Conservation (phyloP, 2,113 vertebrate genomes). For the Leptosomus discolor region DNA sequence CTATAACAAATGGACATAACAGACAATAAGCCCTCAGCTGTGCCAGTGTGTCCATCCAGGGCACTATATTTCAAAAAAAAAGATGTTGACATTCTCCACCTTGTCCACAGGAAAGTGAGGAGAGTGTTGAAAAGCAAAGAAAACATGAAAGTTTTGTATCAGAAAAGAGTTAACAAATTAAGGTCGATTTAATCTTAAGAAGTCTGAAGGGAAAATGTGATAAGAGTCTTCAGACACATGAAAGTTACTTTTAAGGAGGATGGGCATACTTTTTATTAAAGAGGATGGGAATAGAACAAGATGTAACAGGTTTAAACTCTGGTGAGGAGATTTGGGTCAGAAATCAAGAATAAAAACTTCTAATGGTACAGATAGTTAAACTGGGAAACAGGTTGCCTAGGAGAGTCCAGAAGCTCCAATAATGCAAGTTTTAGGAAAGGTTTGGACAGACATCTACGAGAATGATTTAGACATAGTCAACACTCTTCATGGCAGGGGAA, state of each 20-base stretch:
- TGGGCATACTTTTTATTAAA: neutral
- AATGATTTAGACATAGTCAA: neutral
- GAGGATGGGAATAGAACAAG: neutral
- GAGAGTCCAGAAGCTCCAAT: neutral
- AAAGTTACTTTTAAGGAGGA: neutral
- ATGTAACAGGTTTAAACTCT: neutral
- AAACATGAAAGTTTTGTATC: neutral
- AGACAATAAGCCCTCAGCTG: neutral
- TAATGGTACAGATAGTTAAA: neutral
- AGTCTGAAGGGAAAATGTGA: neutral
- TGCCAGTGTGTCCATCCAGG: neutral
- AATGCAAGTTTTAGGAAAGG: neutral
- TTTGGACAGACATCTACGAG: neutral
- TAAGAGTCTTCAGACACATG: neutral
- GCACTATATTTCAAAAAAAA: neutral
- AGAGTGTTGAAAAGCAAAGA: neutral
- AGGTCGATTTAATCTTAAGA: neutral
- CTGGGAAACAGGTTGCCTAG: neutral
- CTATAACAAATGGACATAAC: neutral
- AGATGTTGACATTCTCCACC: neutral
- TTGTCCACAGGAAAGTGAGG: neutral
- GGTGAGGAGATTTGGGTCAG: neutral
- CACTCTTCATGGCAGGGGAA: neutral
- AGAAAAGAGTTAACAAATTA: neutral
- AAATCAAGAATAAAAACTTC: neutral